A percentile compares a stretch with the other conserved stretches of the same genome.
Conservation (phyloP, 2,113 vertebrate genomes). For the Pseudorectes ferrugineus region DNA sequence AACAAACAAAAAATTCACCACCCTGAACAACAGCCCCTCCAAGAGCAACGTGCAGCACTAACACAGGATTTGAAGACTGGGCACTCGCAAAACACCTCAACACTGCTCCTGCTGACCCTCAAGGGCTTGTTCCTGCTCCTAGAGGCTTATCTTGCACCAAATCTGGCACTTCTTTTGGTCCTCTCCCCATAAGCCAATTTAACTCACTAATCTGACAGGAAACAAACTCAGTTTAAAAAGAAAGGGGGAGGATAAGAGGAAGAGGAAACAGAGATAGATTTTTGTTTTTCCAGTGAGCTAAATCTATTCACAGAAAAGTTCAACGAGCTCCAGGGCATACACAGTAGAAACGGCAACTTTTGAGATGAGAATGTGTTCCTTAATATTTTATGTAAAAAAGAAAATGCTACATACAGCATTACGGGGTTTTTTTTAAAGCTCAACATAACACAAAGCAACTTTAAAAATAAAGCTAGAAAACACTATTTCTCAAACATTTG, state of each 20-base stretch:
- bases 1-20: neutral
- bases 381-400: neutral
- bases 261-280: constrained; percentile 47
- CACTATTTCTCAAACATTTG: neutral
- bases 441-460: neutral
- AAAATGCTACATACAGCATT: neutral
- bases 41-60: neutral
- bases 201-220: constrained; percentile 56
- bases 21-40: neutral
- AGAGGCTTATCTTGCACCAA: constrained; percentile 26
- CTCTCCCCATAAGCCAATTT: neutral
- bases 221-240: constrained; percentile 34
- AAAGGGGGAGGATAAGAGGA: neutral
- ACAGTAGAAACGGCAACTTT: neutral
- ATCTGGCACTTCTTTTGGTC: constrained; percentile 18
- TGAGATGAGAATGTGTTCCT: neutral
- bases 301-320: neutral
- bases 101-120: neutral
- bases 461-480: neutral
- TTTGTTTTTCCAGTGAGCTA: constrained; percentile 39
- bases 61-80: neutral
- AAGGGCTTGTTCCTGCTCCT: constrained; percentile 14
- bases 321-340: neutral
- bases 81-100: neutral
- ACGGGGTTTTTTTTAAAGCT: neutral